phyloP scores from a whole-genome alignment of 2,888 invertebrate genomes.

The Lutraria lutraria region DNA sequence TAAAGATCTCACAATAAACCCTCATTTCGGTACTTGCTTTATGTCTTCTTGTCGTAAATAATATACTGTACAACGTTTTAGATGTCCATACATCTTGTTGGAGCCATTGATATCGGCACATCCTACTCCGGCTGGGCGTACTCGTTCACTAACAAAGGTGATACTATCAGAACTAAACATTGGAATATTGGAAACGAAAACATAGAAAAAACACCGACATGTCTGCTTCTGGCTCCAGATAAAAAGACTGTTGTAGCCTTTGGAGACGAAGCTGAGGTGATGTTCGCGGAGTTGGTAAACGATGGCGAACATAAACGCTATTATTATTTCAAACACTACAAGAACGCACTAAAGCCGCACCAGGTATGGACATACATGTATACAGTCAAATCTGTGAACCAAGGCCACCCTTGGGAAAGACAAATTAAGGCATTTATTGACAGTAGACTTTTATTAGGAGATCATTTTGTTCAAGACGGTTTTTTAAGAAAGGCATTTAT shows the following conservation, averaged over 20 bases:
- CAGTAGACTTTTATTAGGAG: too few species aligned
- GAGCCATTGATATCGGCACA: slow-evolving; percentile 24
- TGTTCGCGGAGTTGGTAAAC: slow-evolving; percentile 7
- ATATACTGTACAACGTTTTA: not conserved
- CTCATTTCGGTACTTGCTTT: too few species aligned
- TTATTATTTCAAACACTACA: slow-evolving; percentile 37
- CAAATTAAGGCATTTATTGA: too few species aligned
- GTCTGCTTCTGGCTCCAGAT: slow-evolving; percentile 37
- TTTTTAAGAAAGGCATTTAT: too few species aligned
- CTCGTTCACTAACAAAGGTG: not conserved
- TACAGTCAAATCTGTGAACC: too few species aligned
- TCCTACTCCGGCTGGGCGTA: slow-evolving; percentile 26
- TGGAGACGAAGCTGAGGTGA: slow-evolving; percentile 42
- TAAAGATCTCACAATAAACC: too few species aligned
- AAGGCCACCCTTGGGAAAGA: too few species aligned
- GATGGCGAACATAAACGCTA: slow-evolving; percentile 33
- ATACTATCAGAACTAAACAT: not conserved
- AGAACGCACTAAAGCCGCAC: slow-evolving; percentile 30
- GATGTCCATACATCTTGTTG: not conserved
- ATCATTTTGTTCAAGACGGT: too few species aligned
- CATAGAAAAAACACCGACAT: slow-evolving; percentile 37
- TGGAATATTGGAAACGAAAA: slow-evolving; percentile 6
- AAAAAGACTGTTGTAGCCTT: slow-evolving; percentile 31
- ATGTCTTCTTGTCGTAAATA: not conserved
- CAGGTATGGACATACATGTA: not conserved